A percentile compares a stretch with the other conserved stretches of the same genome.
Conservation (phyloP, 92 coral and sea anemone genomes). For the Zoanthus solanderi region DNA sequence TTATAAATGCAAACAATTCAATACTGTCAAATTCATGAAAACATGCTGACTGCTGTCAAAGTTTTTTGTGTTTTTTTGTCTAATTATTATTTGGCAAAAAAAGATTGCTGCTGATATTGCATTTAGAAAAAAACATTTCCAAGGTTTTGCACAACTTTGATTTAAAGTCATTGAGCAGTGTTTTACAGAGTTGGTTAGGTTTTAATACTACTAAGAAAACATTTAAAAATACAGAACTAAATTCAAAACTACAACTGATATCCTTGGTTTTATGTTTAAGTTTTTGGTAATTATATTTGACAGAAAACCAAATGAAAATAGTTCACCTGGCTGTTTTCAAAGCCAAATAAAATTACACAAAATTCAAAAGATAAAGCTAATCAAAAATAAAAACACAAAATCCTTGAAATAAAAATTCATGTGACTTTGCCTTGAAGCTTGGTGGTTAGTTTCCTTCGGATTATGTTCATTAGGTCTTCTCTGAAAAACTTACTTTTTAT, state of each 20-base stretch:
- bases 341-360: background rate
- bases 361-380: background rate
- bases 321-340: background rate
- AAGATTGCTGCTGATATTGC: background rate
- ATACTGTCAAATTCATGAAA: background rate
- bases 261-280: background rate
- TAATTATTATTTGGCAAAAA: background rate
- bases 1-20: background rate
- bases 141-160: background rate
- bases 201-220: background rate
- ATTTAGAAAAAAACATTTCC: background rate
- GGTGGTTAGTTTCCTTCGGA: slow-evolving; percentile 37
- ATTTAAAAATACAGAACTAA: background rate
- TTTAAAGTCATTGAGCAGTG: background rate
- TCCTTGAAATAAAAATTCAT: background rate
- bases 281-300: background rate
- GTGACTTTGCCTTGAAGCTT: slow-evolving; percentile 42
- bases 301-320: background rate
- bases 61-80: background rate
- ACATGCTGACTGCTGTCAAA: background rate
- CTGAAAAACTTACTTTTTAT: background rate
- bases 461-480: slow-evolving; percentile 27
- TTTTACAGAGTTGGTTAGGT: background rate
- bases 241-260: background rate
- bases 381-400: background rate